Conservation (phyloP, 1,140 invertebrate genomes). For the Drosophila eugracilis region DNA sequence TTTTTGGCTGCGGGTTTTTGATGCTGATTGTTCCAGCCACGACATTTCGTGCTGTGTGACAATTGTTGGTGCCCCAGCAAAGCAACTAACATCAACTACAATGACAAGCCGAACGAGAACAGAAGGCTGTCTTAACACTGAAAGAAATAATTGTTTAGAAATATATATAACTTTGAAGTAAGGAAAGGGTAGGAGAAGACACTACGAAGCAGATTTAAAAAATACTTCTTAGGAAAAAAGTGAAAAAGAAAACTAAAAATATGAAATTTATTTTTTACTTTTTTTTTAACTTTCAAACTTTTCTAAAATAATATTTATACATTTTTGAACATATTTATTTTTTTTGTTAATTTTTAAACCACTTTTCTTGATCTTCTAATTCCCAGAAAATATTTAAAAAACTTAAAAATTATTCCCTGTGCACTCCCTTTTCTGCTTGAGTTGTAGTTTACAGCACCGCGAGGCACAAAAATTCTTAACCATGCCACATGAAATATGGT, state of each 20-base stretch:
- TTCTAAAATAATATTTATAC: neutral
- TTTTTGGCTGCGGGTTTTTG: slow-evolving; percentile 47
- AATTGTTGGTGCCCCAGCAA: slow-evolving; percentile 64
- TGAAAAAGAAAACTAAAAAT: too few relatives aligned
- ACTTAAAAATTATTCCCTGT: neutral
- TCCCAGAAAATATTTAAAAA: neutral
- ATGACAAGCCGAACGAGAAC: slow-evolving; percentile 29
- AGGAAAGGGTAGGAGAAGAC: too few relatives aligned
- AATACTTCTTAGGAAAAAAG: too few relatives aligned
- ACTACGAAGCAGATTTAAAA: too few relatives aligned
- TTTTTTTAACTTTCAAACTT: neutral
- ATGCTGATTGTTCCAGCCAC: slow-evolving; percentile 66
- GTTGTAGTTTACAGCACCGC: slow-evolving; percentile 65
- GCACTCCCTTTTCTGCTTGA: slow-evolving; percentile 33
- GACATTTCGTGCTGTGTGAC: slow-evolving; percentile 68
- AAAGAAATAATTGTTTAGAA: too few relatives aligned
- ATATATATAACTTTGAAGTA: too few relatives aligned
- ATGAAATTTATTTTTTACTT: neutral
- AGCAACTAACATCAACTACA: slow-evolving; percentile 41
- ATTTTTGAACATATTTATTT: too few relatives aligned
- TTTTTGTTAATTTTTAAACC: too few relatives aligned
- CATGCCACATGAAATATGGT: slow-evolving; percentile 76
- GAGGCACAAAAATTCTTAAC: slow-evolving; percentile 77
- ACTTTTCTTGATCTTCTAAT: too few relatives aligned
- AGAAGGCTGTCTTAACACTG: slow-evolving; percentile 18